Conservation (phyloP, 2,797 vertebrate genomes). For the Halcyon leucocephala region DNA sequence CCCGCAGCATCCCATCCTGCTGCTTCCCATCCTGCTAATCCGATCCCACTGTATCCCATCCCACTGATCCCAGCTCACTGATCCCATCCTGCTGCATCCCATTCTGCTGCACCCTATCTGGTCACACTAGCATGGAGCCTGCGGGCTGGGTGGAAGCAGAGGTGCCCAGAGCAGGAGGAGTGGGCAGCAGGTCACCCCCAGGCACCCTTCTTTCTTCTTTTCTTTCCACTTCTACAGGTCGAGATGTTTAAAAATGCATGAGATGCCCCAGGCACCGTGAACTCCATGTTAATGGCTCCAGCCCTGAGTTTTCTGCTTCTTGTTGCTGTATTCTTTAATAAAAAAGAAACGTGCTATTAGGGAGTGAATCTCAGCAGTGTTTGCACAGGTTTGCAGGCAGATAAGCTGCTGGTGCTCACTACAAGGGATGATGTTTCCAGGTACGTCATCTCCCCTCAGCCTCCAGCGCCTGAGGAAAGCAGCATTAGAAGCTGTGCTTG, state of each 20-base stretch:
- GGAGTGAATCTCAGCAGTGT: not conserved
- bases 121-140: not conserved
- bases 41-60: not conserved
- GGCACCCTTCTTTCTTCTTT: not conserved
- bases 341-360: not conserved
- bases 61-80: not conserved
- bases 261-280: not conserved
- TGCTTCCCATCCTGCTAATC: not conserved
- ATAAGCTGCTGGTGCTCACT: not conserved
- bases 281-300: not conserved
- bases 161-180: not conserved
- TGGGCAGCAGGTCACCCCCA: accelerated
- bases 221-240: not conserved
- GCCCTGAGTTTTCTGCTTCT: not conserved
- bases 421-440: not conserved
- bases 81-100: not conserved
- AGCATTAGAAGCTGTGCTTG: not conserved
- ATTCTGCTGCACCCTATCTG: not conserved
- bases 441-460: accelerated
- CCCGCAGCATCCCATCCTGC: not conserved
- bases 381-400: not conserved
- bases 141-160: not conserved
- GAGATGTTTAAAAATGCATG: not conserved
- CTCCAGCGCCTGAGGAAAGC: not conserved
- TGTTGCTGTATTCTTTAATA: not conserved